phyloP scores from a whole-genome alignment of 2,888 invertebrate species.

The Strigamia maritima region DNA sequence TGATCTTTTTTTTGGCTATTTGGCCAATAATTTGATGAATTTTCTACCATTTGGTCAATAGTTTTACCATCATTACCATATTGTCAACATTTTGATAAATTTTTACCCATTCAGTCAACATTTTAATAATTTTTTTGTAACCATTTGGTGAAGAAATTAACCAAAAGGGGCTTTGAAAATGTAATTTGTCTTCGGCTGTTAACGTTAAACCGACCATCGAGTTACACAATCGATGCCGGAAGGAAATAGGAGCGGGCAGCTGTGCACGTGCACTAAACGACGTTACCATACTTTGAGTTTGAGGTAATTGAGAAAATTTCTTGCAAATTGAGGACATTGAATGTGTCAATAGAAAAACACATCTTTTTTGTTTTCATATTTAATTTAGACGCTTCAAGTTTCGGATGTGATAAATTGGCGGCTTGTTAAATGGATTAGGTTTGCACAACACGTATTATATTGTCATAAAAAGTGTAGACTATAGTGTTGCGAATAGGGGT shows the following conservation, averaged over 20 bases:
- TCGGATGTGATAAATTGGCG: background rate
- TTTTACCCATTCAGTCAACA: too few species aligned
- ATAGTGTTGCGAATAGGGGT: background rate
- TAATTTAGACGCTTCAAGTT: background rate
- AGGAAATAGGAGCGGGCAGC: slow-evolving; percentile 29
- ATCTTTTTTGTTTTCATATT: background rate
- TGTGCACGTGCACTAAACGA: slow-evolving; percentile 32
- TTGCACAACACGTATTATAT: slow-evolving; percentile 11
- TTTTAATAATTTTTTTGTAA: too few species aligned
- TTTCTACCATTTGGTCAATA: too few species aligned
- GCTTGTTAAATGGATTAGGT: background rate
- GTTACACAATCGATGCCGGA: slow-evolving; percentile 26
- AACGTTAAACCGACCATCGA: slow-evolving; percentile 24
- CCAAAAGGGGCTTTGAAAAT: background rate
- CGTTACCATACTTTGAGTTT: background rate
- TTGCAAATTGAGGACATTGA: background rate
- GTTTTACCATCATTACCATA: too few species aligned
- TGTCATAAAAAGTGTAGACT: background rate
- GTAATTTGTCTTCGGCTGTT: slow-evolving; percentile 20
- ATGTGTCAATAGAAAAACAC: background rate
- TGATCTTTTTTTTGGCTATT: too few species aligned
- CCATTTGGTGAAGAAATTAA: too few species aligned
- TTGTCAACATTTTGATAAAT: too few species aligned
- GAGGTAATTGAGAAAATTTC: background rate
- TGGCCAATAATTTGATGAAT: too few species aligned